phyloP scores from a whole-genome alignment of 2,113 vertebrate species.

The Hippocampus comes region DNA sequence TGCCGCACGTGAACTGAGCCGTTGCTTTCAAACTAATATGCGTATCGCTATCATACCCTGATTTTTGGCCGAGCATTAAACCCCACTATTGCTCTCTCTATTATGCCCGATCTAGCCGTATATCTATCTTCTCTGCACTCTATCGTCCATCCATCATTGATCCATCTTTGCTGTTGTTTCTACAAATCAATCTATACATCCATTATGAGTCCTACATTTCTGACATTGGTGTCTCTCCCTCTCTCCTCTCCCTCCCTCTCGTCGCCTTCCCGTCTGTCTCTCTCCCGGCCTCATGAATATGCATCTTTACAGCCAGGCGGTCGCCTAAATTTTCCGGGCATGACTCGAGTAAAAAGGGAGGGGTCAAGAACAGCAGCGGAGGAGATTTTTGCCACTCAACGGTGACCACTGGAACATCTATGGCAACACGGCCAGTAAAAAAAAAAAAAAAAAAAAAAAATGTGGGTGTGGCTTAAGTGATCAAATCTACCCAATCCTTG shows the following conservation, averaged over 20 bases:
- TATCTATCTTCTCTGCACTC: not conserved
- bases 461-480: constrained; percentile 36
- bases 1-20: too few species aligned
- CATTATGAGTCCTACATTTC: not conserved
- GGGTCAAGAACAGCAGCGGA: constrained; percentile 24
- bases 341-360: constrained; percentile 15
- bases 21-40: too few species aligned
- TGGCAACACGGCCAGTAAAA: constrained; percentile 33
- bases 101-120: not conserved
- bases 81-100: not conserved
- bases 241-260: constrained; percentile 18
- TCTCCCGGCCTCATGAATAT: constrained; percentile 49
- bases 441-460: constrained; percentile 26
- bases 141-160: not conserved
- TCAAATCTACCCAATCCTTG: constrained; percentile 36
- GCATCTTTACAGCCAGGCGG: constrained; percentile 36
- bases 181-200: not conserved
- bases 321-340: constrained; percentile 37
- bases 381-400: constrained; percentile 31
- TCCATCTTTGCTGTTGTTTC: not conserved
- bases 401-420: constrained; percentile 50
- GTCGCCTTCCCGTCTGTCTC: constrained; percentile 24
- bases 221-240: constrained; percentile 11
- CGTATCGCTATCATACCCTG: too few species aligned
- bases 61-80: not conserved